Conservation (phyloP, 2,888 invertebrate genomes). For the Kryphioiulus occultus region DNA sequence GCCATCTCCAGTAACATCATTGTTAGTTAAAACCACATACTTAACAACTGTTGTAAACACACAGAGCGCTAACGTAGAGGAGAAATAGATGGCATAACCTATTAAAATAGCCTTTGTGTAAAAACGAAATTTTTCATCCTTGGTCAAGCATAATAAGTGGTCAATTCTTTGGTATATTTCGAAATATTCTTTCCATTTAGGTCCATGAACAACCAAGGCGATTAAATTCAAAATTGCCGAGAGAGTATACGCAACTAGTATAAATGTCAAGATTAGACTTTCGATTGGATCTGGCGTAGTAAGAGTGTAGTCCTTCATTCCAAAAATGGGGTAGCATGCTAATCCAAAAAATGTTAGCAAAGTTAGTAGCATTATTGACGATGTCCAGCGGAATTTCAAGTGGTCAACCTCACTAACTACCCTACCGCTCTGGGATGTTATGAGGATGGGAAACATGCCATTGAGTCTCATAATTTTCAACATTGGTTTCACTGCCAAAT, state of each 20-base stretch:
- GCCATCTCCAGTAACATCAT: neutral
- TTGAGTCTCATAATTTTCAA: too few species aligned
- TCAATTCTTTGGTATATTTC: neutral
- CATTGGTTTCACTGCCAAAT: too few species aligned
- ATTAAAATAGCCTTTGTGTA: neutral
- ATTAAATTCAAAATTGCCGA: neutral
- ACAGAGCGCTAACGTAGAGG: neutral
- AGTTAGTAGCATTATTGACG: neutral
- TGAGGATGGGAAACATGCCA: too few species aligned
- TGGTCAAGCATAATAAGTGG: neutral
- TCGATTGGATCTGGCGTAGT: neutral
- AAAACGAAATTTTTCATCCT: neutral
- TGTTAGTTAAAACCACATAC: neutral
- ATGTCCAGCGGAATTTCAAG: neutral
- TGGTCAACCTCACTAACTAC: too few species aligned
- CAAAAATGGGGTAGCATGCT: neutral
- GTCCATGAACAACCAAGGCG: neutral
- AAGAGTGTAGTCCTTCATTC: neutral
- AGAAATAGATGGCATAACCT: neutral
- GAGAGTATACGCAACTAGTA: neutral
- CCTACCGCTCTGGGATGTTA: too few species aligned
- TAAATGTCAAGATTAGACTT: neutral
- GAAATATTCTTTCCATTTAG: neutral
- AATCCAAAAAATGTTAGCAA: neutral
- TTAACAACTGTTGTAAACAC: neutral